A percentile compares a stretch with the other conserved stretches of the same genome.
These are phyloP conservation scores for Lochmaea capreae DNA, from an alignment of 2,888 invertebrate species.

Conservation along the genomic window DNA sequence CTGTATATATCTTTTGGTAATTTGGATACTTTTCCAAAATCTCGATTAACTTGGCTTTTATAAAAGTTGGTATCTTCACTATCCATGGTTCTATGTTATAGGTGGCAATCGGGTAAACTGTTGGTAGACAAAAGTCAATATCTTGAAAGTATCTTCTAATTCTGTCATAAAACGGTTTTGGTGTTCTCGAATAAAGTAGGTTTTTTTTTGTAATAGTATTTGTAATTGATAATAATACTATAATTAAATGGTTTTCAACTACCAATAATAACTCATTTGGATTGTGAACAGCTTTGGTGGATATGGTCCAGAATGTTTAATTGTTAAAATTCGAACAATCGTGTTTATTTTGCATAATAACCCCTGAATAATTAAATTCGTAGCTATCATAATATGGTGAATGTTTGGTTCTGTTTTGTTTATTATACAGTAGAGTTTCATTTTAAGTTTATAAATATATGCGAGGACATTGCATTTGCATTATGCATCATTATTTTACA, in stretches of 20 bases:
- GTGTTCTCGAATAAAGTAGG: too few relatives aligned
- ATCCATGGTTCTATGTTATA: too few relatives aligned
- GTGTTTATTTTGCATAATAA: neutral
- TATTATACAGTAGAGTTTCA: neutral
- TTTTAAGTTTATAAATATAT: neutral
- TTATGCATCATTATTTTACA: neutral
- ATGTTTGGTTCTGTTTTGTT: neutral
- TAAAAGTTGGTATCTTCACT: too few relatives aligned
- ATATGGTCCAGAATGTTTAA: neutral
- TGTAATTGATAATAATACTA: neutral
- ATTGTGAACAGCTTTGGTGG: neutral
- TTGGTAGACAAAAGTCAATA: too few relatives aligned
- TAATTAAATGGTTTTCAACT: too few relatives aligned
- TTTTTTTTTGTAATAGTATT: too few relatives aligned
- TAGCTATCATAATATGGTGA: neutral
- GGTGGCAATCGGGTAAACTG: too few relatives aligned
- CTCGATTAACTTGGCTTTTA: too few relatives aligned
- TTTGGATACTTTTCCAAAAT: too few relatives aligned
- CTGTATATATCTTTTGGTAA: too few relatives aligned
- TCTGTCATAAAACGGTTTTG: too few relatives aligned
- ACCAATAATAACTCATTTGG: neutral
- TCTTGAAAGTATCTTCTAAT: too few relatives aligned
- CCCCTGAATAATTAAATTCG: neutral
- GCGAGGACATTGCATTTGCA: neutral
- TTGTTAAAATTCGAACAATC: neutral